Evolutionary conservation across 1,140 invertebrate species (phyloP), one percentile per base, ranked within the genome.

Genomic region (Heliconius eleuchia): DNA sequence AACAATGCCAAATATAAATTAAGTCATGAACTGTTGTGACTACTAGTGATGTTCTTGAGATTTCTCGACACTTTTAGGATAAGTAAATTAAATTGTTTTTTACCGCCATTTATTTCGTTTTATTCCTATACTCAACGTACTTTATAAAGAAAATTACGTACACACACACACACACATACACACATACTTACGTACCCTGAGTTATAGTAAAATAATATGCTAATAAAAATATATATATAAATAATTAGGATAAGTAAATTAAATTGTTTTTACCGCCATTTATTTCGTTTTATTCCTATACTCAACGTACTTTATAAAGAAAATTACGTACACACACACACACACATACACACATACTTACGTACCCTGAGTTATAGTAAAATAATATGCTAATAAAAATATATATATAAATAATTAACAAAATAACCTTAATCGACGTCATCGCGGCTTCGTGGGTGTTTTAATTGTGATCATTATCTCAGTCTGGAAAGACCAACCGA

Each of bases 1-100:
- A 91, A 83, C 80, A 79, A 86, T 88, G 84, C 91, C 86, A 91
- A 92, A 90, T 82, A 80, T 73, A 23, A 46, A 79, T 83, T 87
- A 90, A 81, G 79, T 80, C 80, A 72, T 39, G n/a, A 42, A 50
- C 30, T 46, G 46, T 50, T 52, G 39, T 50, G 39, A 77, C 75
- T 77, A 71, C 37, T 52, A 77, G 74, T 37, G 19, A 57, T 50
- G 60, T 76, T 50, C n/a, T 76, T 30, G 60, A 76, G 39, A 76
- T 70, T 42, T 76, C n/a, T 46, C 57, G 60, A 39, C 39, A 60
- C 57, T 70, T 50, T 71, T 71, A 71, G 70, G 11, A 72, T 77
- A 77, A 77, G 76, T 77, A 70, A 70, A 76, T 70, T 76, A 76
- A 76, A 76, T 76, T 71, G 30, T 76, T 76, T 75, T 55, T 71